Conservation (phyloP, 2,888 invertebrate genomes). For the Mythimna loreyi region DNA sequence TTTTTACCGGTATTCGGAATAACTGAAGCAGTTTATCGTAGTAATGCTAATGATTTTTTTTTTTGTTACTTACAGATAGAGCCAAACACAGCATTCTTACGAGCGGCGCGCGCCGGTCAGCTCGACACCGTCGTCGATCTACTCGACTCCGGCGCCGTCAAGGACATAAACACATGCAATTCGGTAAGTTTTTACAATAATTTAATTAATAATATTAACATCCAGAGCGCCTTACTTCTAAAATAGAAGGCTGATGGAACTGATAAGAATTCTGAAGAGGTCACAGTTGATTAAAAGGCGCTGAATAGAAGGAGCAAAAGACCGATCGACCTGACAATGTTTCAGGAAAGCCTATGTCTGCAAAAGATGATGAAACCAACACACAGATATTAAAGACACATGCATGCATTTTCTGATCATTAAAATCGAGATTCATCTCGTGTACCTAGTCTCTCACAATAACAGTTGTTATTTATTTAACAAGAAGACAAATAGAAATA, state of each 20-base stretch:
- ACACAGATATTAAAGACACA: background rate
- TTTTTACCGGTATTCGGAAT: too few relatives aligned
- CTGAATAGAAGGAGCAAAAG: background rate
- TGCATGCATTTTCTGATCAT: background rate
- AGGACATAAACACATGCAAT: slow-evolving; percentile 99
- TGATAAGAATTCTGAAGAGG: background rate
- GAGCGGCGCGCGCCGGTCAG: slow-evolving; percentile 99
- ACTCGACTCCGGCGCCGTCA: slow-evolving; percentile 95
- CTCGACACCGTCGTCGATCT: slow-evolving; percentile 98
- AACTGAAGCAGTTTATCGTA: too few relatives aligned
- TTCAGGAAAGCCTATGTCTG: background rate
- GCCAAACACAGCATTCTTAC: slow-evolving; percentile 98
- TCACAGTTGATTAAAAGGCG: background rate
- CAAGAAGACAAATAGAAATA: background rate
- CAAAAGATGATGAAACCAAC: background rate
- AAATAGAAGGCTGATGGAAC: background rate
- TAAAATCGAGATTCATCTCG: background rate
- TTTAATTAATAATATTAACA: background rate
- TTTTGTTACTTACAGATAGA: slow-evolving; percentile 94
- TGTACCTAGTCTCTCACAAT: too few relatives aligned
- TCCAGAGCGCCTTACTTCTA: background rate
- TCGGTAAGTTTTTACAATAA: slow-evolving; percentile 92
- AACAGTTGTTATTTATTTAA: background rate
- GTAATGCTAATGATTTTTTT: slow-evolving; percentile 11
- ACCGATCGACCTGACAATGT: too few relatives aligned